Evolutionary conservation across 2,113 vertebrate species (phyloP), one percentile per base, ranked within the genome.

Genomic region (Cochlearius cochlearius): DNA sequence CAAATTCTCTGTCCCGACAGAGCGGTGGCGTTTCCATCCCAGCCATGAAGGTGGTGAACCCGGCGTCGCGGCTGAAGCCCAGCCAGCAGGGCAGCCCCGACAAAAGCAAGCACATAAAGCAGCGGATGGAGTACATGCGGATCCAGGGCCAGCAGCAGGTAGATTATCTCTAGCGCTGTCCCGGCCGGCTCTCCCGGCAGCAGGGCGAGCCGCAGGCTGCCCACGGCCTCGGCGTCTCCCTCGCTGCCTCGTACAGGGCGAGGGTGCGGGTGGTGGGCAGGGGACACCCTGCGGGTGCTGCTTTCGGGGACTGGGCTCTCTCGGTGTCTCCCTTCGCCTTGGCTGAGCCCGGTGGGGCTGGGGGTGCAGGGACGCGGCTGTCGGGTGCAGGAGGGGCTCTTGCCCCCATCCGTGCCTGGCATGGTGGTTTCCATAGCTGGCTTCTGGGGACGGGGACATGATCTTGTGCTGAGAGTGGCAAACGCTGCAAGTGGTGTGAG

Each of bases 121-220:
- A 99, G 97, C 98, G 99, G 77, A 98, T 99, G 15, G 99, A 99
- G 80, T 99, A 99, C 98, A 93, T 99, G 97, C 98, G 99, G 97
- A 98, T 98, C 98, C 99, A 99, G 98, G 98, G 99, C 95, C 99
- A 99, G 97, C 99, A 99, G 97, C 99, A 99, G 99, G 99, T 99
- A 99, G 87, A 39, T 16, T 55, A 98, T 97, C 98, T 98, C 98
- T 98, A 93, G 71, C 19, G 2, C 25, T 10, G 0, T 0, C 52
- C 86, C 3, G 4, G 43, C 60, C 58, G 17, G 47, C 47, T 38
- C 50, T 47, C 43, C 49, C 2, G 36, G 68, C 72, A 36, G 14
- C 76, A 13, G 36, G 30, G 34, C 1, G 5, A 50, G 39, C 55
- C n/a, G 0, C 30, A 13, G 39, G 41, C 69, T 45, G 69, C 56